Conservation (phyloP, 1,140 invertebrate genomes). For the Solenopsis fugax region DNA sequence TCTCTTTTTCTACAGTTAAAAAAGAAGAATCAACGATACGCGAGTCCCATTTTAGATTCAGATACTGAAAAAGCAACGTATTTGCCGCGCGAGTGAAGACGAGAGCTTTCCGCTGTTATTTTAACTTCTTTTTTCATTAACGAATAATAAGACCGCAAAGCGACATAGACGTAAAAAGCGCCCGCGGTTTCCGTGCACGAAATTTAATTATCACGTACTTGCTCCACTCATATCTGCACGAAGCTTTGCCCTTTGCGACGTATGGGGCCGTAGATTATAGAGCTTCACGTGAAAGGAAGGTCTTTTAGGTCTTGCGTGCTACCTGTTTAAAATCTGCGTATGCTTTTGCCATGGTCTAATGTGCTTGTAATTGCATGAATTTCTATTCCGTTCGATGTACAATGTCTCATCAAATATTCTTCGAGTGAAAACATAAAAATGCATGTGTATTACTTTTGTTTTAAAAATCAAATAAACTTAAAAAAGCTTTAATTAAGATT, state of each 20-base stretch:
- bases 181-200: background rate
- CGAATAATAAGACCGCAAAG: slow-evolving; percentile 44
- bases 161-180: background rate
- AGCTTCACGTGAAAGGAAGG: slow-evolving; percentile 22
- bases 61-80: slow-evolving; percentile 22
- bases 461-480: background rate
- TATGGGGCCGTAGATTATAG: slow-evolving; percentile 19
- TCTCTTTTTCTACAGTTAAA: background rate
- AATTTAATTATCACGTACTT: slow-evolving; percentile 61
- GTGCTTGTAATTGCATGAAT: slow-evolving; percentile 18
- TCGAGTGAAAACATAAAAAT: background rate
- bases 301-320: slow-evolving; percentile 13
- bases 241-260: slow-evolving; percentile 20
- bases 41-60: background rate
- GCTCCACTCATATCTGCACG: background rate
- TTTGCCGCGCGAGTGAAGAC: background rate
- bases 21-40: slow-evolving; percentile 1
- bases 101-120: slow-evolving; percentile 17
- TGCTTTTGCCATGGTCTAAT: background rate
- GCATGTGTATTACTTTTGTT: background rate
- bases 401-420: background rate
- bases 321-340: slow-evolving; percentile 22
- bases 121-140: slow-evolving; percentile 30
- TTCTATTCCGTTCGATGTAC: background rate
- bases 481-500: background rate